These are phyloP conservation scores for Zygothrica quintamaculata DNA, from an alignment of 2,888 invertebrate species.

Conservation along the genomic window DNA sequence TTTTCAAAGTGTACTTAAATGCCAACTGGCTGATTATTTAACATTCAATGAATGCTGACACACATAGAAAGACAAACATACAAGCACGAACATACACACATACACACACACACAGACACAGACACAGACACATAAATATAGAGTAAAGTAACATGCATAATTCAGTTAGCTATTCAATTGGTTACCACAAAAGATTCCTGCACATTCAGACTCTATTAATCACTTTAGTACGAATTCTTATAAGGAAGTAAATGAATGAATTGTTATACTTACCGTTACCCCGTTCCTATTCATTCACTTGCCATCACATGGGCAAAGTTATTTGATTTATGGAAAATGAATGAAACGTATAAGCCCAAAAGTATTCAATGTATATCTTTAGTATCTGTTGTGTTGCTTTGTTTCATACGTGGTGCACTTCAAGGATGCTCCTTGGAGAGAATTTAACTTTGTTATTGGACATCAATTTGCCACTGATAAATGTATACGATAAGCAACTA, in stretches of 20 bases:
- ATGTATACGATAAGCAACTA: too few species aligned
- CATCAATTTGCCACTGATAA: too few species aligned
- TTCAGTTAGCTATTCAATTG: constrained; percentile 9
- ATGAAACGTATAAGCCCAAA: neutral
- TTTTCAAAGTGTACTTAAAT: neutral
- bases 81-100: neutral
- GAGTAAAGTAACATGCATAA: neutral
- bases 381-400: too few species aligned
- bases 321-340: constrained; percentile 5
- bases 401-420: too few species aligned
- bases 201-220: constrained; percentile 4
- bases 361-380: neutral
- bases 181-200: neutral
- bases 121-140: neutral
- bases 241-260: neutral
- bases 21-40: neutral
- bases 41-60: constrained; percentile 7
- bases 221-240: constrained; percentile 6
- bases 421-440: too few species aligned
- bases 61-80: constrained; percentile 1
- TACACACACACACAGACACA: neutral
- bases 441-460: too few species aligned
- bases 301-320: too few species aligned
- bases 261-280: neutral
- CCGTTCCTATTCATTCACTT: too few species aligned